Conservation (phyloP, 2,888 invertebrate genomes). For the Drosophila barbarae region DNA sequence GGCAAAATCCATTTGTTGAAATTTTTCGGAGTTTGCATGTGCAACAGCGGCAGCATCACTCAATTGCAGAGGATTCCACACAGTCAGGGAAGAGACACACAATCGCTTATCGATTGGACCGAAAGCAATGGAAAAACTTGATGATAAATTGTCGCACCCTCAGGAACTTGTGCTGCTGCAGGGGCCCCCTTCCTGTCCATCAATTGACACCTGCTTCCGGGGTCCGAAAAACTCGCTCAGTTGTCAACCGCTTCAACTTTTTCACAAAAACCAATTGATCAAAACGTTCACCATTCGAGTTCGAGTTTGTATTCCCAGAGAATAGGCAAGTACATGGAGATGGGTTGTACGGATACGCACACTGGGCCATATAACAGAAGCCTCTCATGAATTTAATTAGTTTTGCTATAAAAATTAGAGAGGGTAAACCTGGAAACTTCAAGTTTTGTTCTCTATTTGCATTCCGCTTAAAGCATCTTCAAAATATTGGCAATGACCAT, state of each 20-base stretch:
- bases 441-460: no score
- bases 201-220: conserved; percentile 59
- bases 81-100: conserved; percentile 1
- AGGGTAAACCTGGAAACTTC: background rate
- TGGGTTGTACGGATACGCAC: conserved; percentile 18
- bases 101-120: conserved; percentile 31
- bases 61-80: conserved; percentile 40
- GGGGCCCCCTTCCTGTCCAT: conserved; percentile 52
- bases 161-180: conserved; percentile 13
- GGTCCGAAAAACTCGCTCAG: conserved; percentile 29
- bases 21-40: conserved; percentile 66
- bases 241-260: conserved; percentile 59
- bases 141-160: conserved; percentile 61
- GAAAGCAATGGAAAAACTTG: conserved; percentile 21
- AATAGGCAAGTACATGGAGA: no score
- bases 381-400: background rate
- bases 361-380: background rate
- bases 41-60: conserved; percentile 43
- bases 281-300: conserved; percentile 37
- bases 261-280: conserved; percentile 64
- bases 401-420: no score
- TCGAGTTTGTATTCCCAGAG: background rate
- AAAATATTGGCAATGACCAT: background rate
- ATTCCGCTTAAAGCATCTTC: no score
- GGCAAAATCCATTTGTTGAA: conserved; percentile 68